Percentiles rank a stretch among this genome's conserved stretches.
Conservation (phyloP, 1,140 invertebrate species). For the Alviniconcha marisindica region DNA sequence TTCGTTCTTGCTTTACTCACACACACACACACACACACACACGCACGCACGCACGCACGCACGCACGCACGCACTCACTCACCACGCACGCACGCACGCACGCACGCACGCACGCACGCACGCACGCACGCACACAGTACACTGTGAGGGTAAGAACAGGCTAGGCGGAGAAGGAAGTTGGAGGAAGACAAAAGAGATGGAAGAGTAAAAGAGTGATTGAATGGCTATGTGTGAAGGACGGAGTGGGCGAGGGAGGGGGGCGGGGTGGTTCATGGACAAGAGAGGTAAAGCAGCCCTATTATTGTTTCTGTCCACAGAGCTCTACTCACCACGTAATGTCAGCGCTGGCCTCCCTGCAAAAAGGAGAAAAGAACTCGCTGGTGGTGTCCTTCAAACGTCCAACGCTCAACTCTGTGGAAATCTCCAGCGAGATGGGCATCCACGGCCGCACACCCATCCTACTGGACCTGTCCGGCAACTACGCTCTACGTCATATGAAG, state of each 20-base stretch:
- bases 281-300: background rate
- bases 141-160: too few species aligned
- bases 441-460: constrained; percentile 2
- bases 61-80: background rate
- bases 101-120: background rate
- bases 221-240: background rate
- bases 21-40: background rate
- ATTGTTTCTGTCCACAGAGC: background rate
- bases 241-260: background rate
- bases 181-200: too few species aligned
- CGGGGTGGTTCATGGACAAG: background rate
- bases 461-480: constrained; percentile 28
- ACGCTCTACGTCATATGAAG: background rate
- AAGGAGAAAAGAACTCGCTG: constrained; percentile 28
- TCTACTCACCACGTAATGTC: background rate
- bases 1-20: background rate
- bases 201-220: background rate
- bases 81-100: too few species aligned
- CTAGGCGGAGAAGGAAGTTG: too few species aligned
- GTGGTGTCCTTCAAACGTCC: constrained; percentile 30
- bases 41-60: background rate
- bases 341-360: constrained; percentile 9
- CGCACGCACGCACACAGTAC: too few species aligned
- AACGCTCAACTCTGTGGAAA: constrained; percentile 2
- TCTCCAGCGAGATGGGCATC: constrained; percentile 7